Evolutionary conservation across 2,797 vertebrate species (phyloP), one percentile per base, ranked within the genome.

Genomic region (Podarcis siculus): DNA sequence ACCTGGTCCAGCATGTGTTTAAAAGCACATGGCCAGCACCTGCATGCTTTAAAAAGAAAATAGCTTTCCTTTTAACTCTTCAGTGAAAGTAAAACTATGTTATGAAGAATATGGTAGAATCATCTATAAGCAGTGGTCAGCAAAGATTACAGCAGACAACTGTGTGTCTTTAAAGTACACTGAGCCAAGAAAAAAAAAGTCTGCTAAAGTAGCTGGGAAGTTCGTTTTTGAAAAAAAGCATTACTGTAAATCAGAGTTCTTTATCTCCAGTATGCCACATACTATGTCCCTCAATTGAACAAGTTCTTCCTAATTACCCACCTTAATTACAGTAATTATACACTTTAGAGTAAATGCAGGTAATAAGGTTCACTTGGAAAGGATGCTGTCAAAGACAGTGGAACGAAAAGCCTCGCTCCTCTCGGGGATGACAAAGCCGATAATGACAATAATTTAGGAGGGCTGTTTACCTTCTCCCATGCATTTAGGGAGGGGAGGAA

Each of bases 251-350:
- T 93, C 88, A 92, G 39, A 7, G 86, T 90, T 86, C 91, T 95
- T 92, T 92, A 86, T 91, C 86, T 76, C 45, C 2, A 49, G 27
- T 32, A 87, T 10, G 79, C 77, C 72, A 86, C 32, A 91, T 0
- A 80, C 72, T 58, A 73, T 55, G 89, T 49, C 88, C 42, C 85
- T 83, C 15, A n/a, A 95, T 86, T 94, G 86, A 84, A 89, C 86
- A 94, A 88, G 83, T 88, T 92, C 90, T 93, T 87, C 88, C 87
- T 95, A 93, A 96, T 93, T 92, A 91, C 72, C 90, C 76, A 93
- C 85, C 86, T 86, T 94, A 95, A 95, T 94, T 93, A 92, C 45
- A 89, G 86, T 93, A 94, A 95, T 96, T 94, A 94, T 71, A 91
- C 79, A 93, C 93, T 94, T 94, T 91, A 89, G 91, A 93, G 88